These are phyloP conservation scores for Thera britannica DNA, from an alignment of 2,888 invertebrate genomes.

Conservation along the genomic window DNA sequence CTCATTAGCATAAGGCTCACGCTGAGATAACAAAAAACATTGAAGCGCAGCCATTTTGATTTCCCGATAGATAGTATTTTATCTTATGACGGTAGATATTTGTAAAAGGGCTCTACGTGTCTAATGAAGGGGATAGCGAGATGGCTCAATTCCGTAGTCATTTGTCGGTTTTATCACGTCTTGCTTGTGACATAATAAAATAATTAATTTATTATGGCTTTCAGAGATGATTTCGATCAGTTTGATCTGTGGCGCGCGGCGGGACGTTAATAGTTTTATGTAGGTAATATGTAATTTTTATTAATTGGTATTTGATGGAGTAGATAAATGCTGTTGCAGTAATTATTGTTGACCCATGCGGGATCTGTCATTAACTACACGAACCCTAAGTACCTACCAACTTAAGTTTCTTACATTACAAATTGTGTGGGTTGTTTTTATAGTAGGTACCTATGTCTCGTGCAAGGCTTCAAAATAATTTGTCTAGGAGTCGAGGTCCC, in stretches of 20 bases:
- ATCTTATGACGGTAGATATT: conserved; percentile 70
- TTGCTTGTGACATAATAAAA: conserved; percentile 80
- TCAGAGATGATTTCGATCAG: conserved; percentile 76
- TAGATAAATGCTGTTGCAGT: conserved; percentile 57
- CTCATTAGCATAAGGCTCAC: conserved; percentile 82
- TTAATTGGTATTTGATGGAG: conserved; percentile 79
- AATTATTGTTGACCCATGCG: conserved; percentile 59
- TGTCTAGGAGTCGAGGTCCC: too few species aligned
- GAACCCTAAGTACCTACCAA: background rate
- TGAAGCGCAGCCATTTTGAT: conserved; percentile 69
- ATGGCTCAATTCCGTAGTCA: conserved; percentile 80
- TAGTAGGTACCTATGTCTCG: too few species aligned
- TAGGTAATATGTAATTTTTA: conserved; percentile 79
- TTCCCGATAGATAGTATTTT: conserved; percentile 69
- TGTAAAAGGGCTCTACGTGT: conserved; percentile 66
- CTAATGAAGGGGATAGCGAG: conserved; percentile 79
- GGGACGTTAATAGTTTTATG: conserved; percentile 80
- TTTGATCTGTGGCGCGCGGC: conserved; percentile 70
- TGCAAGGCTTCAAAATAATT: too few species aligned
- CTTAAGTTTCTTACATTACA: background rate
- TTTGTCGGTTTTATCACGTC: conserved; percentile 77
- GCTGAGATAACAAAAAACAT: conserved; percentile 69
- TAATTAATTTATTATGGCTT: conserved; percentile 80
- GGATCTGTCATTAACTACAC: conserved; percentile 51
- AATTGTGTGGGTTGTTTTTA: background rate